phyloP scores from a whole-genome alignment of 2,888 invertebrate genomes.

The Elmis aenea region DNA sequence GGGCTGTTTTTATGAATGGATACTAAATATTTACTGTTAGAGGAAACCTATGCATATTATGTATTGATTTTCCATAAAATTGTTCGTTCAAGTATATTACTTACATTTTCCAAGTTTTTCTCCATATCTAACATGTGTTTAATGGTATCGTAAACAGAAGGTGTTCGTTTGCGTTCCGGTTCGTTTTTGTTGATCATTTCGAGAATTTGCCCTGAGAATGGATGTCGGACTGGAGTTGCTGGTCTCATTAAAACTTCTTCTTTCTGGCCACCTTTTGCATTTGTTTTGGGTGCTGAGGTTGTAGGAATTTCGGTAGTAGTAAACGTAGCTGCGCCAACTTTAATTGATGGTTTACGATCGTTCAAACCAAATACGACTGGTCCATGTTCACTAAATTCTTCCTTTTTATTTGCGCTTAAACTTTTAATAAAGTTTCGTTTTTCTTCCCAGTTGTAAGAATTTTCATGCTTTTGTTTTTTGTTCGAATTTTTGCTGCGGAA shows the following conservation, averaged over 20 bases:
- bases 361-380: constrained; percentile 16
- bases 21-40: no score
- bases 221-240: constrained; percentile 50
- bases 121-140: constrained; percentile 54
- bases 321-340: constrained; percentile 1
- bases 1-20: constrained; percentile 17
- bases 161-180: constrained; percentile 36
- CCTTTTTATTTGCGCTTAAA: constrained; percentile 9
- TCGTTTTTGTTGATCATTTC: constrained; percentile 46
- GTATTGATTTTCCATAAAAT: no score
- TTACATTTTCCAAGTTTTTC: constrained; percentile 54
- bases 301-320: constrained; percentile 20
- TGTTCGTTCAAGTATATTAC: no score
- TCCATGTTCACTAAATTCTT: constrained; percentile 23
- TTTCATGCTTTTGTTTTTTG: constrained; percentile 44
- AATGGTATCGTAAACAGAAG: constrained; percentile 54
- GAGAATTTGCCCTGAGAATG: constrained; percentile 52
- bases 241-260: constrained; percentile 61
- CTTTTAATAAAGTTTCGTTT: constrained; percentile 44
- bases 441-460: constrained; percentile 46
- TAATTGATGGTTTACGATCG: constrained; percentile 14
- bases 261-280: constrained; percentile 52
- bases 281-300: constrained; percentile 25
- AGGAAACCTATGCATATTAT: no score
- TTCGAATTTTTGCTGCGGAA: constrained; percentile 31